Evolutionary conservation across 2,113 vertebrate genomes (phyloP).

Genomic region (Eubucco bourcierii): DNA sequence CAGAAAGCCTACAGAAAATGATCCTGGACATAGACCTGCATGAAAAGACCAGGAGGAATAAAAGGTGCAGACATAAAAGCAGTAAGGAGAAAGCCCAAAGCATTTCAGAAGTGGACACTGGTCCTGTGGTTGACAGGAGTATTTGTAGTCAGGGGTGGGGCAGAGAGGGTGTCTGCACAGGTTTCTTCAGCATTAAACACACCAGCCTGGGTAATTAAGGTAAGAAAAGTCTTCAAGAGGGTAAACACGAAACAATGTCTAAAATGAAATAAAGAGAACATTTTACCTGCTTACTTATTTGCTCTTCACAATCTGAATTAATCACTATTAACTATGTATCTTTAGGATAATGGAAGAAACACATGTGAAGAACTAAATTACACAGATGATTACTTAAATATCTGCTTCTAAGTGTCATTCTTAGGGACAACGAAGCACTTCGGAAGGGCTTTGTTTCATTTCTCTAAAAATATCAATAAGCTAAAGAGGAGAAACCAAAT

Average conservation of each 20-base stretch:
- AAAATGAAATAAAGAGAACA: background rate
- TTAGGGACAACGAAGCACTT: background rate
- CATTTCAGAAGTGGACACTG: background rate
- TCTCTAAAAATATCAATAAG: background rate
- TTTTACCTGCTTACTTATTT: background rate
- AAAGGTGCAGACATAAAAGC: background rate
- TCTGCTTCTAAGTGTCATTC: background rate
- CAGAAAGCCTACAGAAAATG: background rate
- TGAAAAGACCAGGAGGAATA: background rate
- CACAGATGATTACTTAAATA: background rate
- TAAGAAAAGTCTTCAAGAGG: background rate
- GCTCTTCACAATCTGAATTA: background rate
- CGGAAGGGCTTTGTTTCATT: background rate
- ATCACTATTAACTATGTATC: background rate
- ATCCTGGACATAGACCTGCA: background rate
- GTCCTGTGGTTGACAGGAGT: background rate
- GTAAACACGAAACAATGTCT: background rate
- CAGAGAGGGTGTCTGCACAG: background rate
- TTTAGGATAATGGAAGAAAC: background rate
- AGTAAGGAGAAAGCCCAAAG: background rate
- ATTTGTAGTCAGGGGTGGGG: background rate
- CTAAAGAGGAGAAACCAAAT: background rate
- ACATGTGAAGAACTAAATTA: background rate
- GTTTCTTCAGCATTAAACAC: background rate
- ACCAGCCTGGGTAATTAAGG: rapidly evolving